A percentile compares a stretch with the other conserved stretches of the same genome.
Evolutionary conservation across 2,888 invertebrate species (phyloP).

Genomic region (Pimpla rufipes): DNA sequence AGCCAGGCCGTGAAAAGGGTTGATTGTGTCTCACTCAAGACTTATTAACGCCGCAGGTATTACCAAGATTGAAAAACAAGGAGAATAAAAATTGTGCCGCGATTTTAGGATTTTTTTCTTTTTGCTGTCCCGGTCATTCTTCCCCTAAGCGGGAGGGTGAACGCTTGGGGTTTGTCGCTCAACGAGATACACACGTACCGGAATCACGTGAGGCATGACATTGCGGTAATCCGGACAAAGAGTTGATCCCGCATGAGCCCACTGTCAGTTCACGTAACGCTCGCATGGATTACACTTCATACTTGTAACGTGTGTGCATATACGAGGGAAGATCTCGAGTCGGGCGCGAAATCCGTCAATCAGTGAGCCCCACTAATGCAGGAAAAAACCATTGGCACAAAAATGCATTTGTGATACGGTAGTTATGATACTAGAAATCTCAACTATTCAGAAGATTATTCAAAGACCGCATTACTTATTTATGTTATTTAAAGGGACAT

Average conservation of each 20-base stretch:
- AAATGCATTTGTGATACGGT: neutral
- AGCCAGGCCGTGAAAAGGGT: constrained; percentile 10
- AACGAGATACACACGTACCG: constrained; percentile 23
- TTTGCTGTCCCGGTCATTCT: constrained; percentile 2
- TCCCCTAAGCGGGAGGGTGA: constrained; percentile 3
- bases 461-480: too few species aligned
- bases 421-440: neutral
- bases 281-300: constrained; percentile 60
- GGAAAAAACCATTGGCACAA: neutral
- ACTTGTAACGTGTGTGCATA: constrained; percentile 41
- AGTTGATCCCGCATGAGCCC: constrained; percentile 84
- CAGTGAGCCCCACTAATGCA: constrained; percentile 26
- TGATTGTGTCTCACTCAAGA: constrained; percentile 13
- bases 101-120: constrained; percentile 10
- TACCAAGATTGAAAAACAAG: constrained; percentile 14
- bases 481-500: too few species aligned
- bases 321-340: constrained; percentile 32
- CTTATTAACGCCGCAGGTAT: constrained; percentile 12
- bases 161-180: constrained; percentile 32
- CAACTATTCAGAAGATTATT: too few species aligned
- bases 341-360: constrained; percentile 58
- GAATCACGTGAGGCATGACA: constrained; percentile 81
- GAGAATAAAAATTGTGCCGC: constrained; percentile 3
- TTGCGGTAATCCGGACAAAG: constrained; percentile 83
- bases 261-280: constrained; percentile 73